phyloP scores from a whole-genome alignment of 1,140 invertebrate genomes.

The Apolygus lucorum region DNA sequence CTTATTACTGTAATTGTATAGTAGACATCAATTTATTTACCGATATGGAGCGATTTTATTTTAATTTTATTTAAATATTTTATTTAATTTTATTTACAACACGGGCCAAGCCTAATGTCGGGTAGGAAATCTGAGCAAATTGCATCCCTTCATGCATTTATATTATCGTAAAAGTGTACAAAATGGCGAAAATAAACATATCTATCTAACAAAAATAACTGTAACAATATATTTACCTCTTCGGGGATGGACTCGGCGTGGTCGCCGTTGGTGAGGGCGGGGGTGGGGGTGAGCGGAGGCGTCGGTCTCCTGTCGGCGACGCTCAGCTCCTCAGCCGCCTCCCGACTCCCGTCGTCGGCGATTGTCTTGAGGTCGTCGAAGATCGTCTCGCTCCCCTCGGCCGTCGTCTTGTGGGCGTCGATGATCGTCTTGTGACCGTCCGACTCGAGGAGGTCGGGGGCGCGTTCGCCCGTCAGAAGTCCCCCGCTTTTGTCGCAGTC shows the following conservation, averaged over 20 bases:
- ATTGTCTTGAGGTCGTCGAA: constrained; percentile 20
- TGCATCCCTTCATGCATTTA: too few relatives aligned
- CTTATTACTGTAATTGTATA: too few relatives aligned
- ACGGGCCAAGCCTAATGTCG: too few relatives aligned
- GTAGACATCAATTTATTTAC: too few relatives aligned
- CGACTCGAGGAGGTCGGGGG: background rate
- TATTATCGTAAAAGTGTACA: too few relatives aligned
- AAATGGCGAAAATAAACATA: too few relatives aligned
- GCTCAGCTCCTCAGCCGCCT: constrained; percentile 3
- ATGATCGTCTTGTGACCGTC: background rate
- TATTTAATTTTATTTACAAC: too few relatives aligned
- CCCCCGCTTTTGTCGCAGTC: constrained; percentile 26
- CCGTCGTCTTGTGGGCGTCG: background rate
- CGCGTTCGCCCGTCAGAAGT: constrained; percentile 10
- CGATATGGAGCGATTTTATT: too few relatives aligned
- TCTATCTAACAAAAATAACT: too few relatives aligned
- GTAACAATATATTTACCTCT: background rate
- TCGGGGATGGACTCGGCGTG: background rate
- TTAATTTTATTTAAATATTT: too few relatives aligned
- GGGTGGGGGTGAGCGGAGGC: background rate
- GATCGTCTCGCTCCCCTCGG: constrained; percentile 1
- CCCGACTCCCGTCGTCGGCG: constrained; percentile 16
- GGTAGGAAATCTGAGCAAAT: too few relatives aligned
- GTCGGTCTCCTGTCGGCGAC: background rate
- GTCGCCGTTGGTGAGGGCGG: background rate